These are phyloP conservation scores for Episyrphus balteatus DNA, from an alignment of 1,140 invertebrate species.

Conservation along the genomic window DNA sequence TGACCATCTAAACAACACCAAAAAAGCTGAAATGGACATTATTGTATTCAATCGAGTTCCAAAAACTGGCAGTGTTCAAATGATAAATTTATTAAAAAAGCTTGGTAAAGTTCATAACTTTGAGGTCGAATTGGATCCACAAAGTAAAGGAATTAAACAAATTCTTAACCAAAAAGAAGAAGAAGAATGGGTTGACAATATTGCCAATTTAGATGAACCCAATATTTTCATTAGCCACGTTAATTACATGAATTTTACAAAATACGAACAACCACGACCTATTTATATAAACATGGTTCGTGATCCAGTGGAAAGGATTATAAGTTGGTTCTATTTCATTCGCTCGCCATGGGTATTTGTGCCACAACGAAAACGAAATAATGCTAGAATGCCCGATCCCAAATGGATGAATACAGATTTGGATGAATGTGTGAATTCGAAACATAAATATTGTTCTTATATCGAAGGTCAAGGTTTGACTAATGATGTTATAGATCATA, in stretches of 20 bases:
- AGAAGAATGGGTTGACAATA: slow-evolving; percentile 23
- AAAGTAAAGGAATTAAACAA: slow-evolving; percentile 18
- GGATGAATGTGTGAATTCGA: slow-evolving; percentile 71
- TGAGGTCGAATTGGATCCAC: slow-evolving; percentile 27
- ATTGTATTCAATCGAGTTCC: slow-evolving; percentile 84
- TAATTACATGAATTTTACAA: slow-evolving; percentile 45
- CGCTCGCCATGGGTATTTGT: slow-evolving; percentile 61
- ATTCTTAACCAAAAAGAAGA: slow-evolving; percentile 16
- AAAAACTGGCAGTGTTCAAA: slow-evolving; percentile 73
- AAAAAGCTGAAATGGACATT: slow-evolving; percentile 55
- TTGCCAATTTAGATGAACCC: slow-evolving; percentile 22
- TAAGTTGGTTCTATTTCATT: slow-evolving; percentile 76
- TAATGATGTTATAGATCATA: slow-evolving; percentile 72
- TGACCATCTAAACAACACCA: slow-evolving; percentile 60
- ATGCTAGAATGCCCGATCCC: slow-evolving; percentile 70
- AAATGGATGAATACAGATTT: slow-evolving; percentile 83
- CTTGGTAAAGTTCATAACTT: slow-evolving; percentile 62
- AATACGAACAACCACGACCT: slow-evolving; percentile 63
- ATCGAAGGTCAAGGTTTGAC: slow-evolving; percentile 70
- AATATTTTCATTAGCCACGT: slow-evolving; percentile 25
- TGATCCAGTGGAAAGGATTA: slow-evolving; percentile 78
- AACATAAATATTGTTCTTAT: slow-evolving; percentile 72
- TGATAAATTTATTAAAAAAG: slow-evolving; percentile 69
- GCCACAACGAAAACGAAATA: slow-evolving; percentile 43
- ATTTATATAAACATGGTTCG: slow-evolving; percentile 83